Base-by-base conservation (phyloP, 1,140 invertebrate genomes). In the Diorhabda carinulata region DNA sequence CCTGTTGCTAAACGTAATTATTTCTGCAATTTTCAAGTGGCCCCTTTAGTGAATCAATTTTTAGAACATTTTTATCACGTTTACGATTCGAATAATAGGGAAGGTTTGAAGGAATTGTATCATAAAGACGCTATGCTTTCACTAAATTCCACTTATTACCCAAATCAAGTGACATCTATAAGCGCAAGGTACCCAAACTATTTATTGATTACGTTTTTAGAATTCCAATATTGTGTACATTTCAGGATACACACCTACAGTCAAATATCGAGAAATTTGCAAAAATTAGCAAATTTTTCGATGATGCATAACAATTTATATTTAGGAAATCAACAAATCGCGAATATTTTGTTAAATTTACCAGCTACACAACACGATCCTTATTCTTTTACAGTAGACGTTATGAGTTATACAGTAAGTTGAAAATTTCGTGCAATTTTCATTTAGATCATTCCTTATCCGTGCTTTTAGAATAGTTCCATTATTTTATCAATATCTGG, bases 121-220 rank as follows among this genome's bases (percentile, higher is more conserved):
- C 91, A 96, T 78, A 91, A 93, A 74, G 82, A 91, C 41, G 91
- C 93, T 0, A 83, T 86, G 67, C 90, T 95, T 76, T 94, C 92
- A 3, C 82, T 94, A 76, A 83, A 84, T 3, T 68, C 83, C 66
- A 83, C 81, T 40, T 85, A 86, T 71, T 71, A 82, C 57, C 76
- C 68, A 10, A 78, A 77, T 44, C 83, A 85, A 68, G 75, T 69
- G 43, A 75, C 77, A n/a, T 77, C 77, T 10, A 6, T 52, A 43
- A 70, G 66, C 61, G 71, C 77, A 10, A 73, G 68, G 79, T 78
- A 74, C 62, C 25, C 5, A 52, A 9, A 52, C 45, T 52, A 52
- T 52, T 5, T 52, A 52, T 52, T 6, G 8, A 6, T 9, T 52
- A 1, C 5, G 47, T 52, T 60, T 57, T 61, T 62, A 42, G 3